Evolutionary conservation across 2,797 vertebrate species (phyloP).

Genomic region (Eremophila alpestris): DNA sequence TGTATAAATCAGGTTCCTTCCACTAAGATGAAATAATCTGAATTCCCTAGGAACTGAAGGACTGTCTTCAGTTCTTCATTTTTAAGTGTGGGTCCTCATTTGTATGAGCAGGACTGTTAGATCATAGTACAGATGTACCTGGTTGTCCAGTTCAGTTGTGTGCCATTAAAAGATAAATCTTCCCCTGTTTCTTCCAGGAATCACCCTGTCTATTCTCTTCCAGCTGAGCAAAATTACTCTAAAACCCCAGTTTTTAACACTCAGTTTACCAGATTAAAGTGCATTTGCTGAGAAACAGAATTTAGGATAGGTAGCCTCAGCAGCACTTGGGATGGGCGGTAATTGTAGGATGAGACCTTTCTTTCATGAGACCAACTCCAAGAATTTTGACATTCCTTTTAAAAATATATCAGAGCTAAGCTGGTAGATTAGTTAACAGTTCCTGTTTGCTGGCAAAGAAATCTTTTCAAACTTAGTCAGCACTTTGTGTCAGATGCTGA

Average conservation of each 20-base stretch:
- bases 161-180: not conserved
- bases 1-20: not conserved
- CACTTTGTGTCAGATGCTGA: constrained; percentile 36
- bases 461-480: constrained; percentile 44
- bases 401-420: not conserved
- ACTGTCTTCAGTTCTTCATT: not conserved
- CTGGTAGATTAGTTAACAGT: not conserved
- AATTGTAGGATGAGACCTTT: not conserved
- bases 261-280: not conserved
- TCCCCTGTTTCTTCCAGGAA: not conserved
- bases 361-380: not conserved
- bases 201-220: not conserved
- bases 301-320: not conserved
- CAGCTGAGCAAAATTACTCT: not conserved
- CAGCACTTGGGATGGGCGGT: not conserved
- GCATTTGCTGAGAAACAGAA: not conserved
- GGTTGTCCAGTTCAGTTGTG: not conserved
- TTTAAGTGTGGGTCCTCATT: not conserved
- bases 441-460: constrained; percentile 6
- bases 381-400: not conserved
- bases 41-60: not conserved
- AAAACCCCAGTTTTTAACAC: not conserved
- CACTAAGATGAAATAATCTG: not conserved
- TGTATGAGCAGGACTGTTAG: not conserved
- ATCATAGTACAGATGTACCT: accelerated